Conservation (phyloP, 2,797 vertebrate genomes). For the Gadopsis bispinosus region DNA sequence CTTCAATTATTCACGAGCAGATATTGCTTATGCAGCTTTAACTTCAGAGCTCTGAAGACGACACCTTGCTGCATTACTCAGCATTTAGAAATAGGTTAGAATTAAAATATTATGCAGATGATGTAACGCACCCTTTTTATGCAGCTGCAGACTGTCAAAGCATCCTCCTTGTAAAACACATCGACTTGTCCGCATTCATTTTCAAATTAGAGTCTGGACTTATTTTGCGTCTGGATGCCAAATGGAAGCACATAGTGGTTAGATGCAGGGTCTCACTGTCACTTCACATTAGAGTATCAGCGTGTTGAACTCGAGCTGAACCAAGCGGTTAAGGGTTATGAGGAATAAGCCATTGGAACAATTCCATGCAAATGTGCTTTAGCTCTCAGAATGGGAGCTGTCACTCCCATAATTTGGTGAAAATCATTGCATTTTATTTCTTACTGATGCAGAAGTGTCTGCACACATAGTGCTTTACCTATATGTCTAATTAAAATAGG, state of each 20-base stretch:
- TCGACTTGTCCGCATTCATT: not conserved
- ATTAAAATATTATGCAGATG: constrained; percentile 37
- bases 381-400: constrained; percentile 51
- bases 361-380: constrained; percentile 64
- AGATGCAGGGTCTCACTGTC: constrained; percentile 47
- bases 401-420: constrained; percentile 57
- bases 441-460: constrained; percentile 16
- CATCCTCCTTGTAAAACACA: constrained; percentile 17
- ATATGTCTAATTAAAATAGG: constrained; percentile 16
- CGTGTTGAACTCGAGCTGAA: constrained; percentile 46
- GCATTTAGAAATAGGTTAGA: constrained; percentile 41
- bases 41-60: constrained; percentile 37
- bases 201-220: constrained; percentile 24
- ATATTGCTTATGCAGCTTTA: constrained; percentile 66
- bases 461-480: not conserved
- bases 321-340: constrained; percentile 48
- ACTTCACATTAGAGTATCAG: constrained; percentile 49
- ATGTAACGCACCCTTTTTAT: constrained; percentile 16
- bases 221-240: constrained; percentile 16
- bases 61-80: constrained; percentile 59
- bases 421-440: constrained; percentile 38
- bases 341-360: constrained; percentile 50
- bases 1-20: constrained; percentile 74
- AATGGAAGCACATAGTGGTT: not conserved
- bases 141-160: constrained; percentile 18